These are phyloP conservation scores for Henricia sp. DNA, from an alignment of 53 echinoderm and acorn worm genomes.

Conservation along the genomic window DNA sequence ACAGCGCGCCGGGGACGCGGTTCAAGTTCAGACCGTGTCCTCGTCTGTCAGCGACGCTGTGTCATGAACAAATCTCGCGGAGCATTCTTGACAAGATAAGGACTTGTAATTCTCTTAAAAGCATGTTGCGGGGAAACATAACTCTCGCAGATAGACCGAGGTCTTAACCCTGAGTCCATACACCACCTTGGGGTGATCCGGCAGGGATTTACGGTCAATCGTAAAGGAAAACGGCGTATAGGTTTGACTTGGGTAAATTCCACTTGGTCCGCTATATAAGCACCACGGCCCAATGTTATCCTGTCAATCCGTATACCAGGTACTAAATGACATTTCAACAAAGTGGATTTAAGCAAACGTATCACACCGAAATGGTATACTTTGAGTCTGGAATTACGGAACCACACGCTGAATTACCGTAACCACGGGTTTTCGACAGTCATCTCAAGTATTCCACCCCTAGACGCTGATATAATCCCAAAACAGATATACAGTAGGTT, in stretches of 20 bases:
- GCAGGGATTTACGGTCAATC: background rate
- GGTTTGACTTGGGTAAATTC: background rate
- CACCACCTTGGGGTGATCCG: conserved; percentile 2
- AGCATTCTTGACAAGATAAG: conserved; percentile 47
- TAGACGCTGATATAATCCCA: too few species aligned
- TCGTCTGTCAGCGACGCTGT: too few species aligned
- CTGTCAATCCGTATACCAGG: conserved; percentile 9
- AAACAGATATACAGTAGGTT: too few species aligned
- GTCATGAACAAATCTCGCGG: conserved; percentile 4
- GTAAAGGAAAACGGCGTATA: conserved; percentile 11
- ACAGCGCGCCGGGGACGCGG: too few species aligned
- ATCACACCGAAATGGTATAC: too few species aligned
- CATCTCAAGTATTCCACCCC: too few species aligned
- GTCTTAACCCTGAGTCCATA: conserved; percentile 19
- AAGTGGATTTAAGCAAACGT: background rate
- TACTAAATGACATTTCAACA: conserved; percentile 34
- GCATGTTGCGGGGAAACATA: conserved; percentile 42
- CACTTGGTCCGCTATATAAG: background rate
- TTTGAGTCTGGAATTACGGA: too few species aligned
- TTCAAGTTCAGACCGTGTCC: too few species aligned
- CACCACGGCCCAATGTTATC: conserved; percentile 24
- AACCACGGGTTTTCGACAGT: too few species aligned
- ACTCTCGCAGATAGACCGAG: conserved; percentile 28
- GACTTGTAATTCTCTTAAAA: conserved; percentile 53
- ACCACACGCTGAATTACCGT: too few species aligned